Evolutionary conservation across 2,113 vertebrate genomes (phyloP).

Genomic region (Boleophthalmus pectinirostris): DNA sequence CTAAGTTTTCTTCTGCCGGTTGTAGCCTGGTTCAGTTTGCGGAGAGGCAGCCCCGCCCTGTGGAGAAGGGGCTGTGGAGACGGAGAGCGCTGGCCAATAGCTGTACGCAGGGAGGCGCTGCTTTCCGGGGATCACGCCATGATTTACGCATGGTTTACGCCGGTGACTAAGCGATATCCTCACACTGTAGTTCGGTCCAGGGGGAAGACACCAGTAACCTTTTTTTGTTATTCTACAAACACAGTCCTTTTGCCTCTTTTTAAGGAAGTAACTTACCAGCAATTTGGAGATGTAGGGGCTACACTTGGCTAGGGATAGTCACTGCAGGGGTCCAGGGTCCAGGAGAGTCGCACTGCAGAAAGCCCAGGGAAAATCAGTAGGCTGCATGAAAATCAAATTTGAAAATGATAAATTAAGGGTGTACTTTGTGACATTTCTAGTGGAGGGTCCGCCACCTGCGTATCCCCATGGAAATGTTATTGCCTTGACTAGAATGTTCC

Average conservation of each 20-base stretch:
- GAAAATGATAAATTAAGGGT: no score
- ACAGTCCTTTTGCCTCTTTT: background rate
- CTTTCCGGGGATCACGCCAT: conserved; percentile 31
- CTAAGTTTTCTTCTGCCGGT: conserved; percentile 74
- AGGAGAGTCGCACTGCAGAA: background rate
- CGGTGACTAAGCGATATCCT: conserved; percentile 72
- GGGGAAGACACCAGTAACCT: background rate
- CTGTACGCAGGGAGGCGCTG: conserved; percentile 58
- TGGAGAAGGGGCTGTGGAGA: conserved; percentile 53
- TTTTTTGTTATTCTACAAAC: background rate
- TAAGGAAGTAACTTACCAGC: no score
- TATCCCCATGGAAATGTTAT: no score
- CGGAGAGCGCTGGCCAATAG: conserved; percentile 59
- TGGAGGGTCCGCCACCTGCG: no score
- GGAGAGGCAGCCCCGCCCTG: conserved; percentile 75
- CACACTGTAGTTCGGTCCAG: conserved; percentile 5
- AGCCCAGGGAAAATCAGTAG: no score
- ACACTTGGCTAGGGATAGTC: background rate
- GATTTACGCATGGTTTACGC: conserved; percentile 19
- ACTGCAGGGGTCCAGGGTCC: background rate
- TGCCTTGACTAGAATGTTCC: no score
- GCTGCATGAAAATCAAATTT: no score
- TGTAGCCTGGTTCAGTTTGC: conserved; percentile 67
- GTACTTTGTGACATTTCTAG: no score
- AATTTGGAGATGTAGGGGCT: background rate